Evolutionary conservation across 2,113 vertebrate species (phyloP).

Genomic region (Gopherus flavomarginatus): DNA sequence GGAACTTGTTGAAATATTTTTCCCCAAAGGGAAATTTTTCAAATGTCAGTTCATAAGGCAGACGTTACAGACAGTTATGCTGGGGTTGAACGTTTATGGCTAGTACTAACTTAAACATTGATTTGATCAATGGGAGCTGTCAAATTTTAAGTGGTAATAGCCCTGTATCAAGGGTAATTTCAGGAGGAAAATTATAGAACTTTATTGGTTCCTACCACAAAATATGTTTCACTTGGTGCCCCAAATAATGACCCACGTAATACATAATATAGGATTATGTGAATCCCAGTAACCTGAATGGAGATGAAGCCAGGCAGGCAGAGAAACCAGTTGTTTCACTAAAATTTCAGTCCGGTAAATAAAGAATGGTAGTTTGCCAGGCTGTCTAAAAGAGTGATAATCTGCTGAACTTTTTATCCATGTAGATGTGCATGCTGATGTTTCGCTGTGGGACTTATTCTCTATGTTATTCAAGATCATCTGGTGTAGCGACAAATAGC

Average conservation of each 20-base stretch:
- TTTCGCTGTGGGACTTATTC: background rate
- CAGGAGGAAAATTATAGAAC: background rate
- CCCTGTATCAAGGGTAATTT: background rate
- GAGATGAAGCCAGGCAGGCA: background rate
- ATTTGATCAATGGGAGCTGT: background rate
- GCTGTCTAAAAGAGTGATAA: background rate
- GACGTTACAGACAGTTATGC: background rate
- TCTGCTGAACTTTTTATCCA: background rate
- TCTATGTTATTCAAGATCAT: background rate
- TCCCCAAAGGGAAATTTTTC: background rate
- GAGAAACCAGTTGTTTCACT: background rate
- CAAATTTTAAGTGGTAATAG: background rate
- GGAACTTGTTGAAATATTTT: background rate
- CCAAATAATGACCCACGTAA: background rate
- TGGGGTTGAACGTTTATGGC: background rate
- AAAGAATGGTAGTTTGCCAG: background rate
- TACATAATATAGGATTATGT: background rate
- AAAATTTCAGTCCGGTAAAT: background rate
- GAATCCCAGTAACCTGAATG: background rate
- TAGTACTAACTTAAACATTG: background rate
- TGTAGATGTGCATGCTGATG: background rate
- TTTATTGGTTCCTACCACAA: background rate
- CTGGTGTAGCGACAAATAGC: background rate
- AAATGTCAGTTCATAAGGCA: constrained; percentile 1
- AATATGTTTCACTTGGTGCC: background rate